phyloP scores from a whole-genome alignment of 2,797 vertebrate genomes.

The Rhinella marina region DNA sequence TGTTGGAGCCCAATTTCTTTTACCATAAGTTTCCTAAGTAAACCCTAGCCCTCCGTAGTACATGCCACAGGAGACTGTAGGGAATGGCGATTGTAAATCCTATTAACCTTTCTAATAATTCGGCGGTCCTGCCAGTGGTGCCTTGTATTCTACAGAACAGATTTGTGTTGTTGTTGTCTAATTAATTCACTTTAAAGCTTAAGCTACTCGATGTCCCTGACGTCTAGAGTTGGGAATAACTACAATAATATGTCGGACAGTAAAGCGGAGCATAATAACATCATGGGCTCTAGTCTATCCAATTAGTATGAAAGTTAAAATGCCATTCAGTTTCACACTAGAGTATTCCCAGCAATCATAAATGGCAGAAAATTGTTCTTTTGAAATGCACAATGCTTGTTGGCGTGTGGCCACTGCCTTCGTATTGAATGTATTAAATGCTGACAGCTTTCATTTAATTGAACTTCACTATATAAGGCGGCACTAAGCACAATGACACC shows the following conservation, averaged over 20 bases:
- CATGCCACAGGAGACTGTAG: constrained; percentile 20
- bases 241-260: constrained; percentile 35
- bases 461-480: constrained; percentile 23
- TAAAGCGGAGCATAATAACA: constrained; percentile 33
- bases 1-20: neutral
- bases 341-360: constrained; percentile 44
- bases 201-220: constrained; percentile 35
- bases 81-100: constrained; percentile 37
- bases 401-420: constrained; percentile 42
- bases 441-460: constrained; percentile 57
- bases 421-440: constrained; percentile 44
- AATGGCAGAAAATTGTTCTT: constrained; percentile 46
- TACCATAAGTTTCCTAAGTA: constrained; percentile 16
- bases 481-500: constrained; percentile 37
- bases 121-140: constrained; percentile 10
- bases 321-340: constrained; percentile 38
- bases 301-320: constrained; percentile 52
- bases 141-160: constrained; percentile 34
- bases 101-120: constrained; percentile 49
- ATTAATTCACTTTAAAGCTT: constrained; percentile 50
- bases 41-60: neutral
- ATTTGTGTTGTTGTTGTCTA: constrained; percentile 45
- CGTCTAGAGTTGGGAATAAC: constrained; percentile 43
- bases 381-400: constrained; percentile 49
- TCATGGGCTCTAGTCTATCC: constrained; percentile 42